phyloP scores from a whole-genome alignment of 2,888 invertebrate genomes.

The Lamellibrachia satsuma region DNA sequence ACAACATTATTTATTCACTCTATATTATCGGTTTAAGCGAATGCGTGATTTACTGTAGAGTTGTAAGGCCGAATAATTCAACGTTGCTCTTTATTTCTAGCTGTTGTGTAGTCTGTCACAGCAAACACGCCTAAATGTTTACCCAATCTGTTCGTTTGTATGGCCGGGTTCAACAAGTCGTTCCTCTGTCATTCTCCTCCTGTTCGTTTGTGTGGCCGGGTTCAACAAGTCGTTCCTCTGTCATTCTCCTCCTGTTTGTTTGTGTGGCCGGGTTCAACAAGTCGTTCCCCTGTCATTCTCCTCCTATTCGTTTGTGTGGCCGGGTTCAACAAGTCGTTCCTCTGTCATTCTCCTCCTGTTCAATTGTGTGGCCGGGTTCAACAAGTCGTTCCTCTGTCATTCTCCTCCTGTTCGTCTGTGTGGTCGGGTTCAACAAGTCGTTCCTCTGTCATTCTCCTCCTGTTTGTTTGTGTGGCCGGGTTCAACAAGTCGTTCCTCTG shows the following conservation, averaged over 20 bases:
- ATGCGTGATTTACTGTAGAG: background rate
- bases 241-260: background rate
- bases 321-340: background rate
- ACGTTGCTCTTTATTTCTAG: background rate
- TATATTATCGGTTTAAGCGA: background rate
- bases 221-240: background rate
- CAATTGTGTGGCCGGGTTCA: background rate
- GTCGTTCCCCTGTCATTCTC: background rate
- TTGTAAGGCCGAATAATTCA: background rate
- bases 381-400: background rate
- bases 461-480: background rate
- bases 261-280: background rate
- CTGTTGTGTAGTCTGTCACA: background rate
- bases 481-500: background rate
- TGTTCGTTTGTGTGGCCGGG: background rate
- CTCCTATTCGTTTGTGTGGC: background rate
- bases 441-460: background rate
- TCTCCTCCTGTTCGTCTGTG: background rate
- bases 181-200: background rate
- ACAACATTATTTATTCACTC: background rate
- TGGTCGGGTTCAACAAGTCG: background rate
- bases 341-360: background rate
- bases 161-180: background rate
- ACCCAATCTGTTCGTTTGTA: background rate
- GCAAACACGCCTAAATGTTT: background rate